Evolutionary conservation across 2,113 vertebrate species (phyloP).

Genomic region (Hucho hucho): DNA sequence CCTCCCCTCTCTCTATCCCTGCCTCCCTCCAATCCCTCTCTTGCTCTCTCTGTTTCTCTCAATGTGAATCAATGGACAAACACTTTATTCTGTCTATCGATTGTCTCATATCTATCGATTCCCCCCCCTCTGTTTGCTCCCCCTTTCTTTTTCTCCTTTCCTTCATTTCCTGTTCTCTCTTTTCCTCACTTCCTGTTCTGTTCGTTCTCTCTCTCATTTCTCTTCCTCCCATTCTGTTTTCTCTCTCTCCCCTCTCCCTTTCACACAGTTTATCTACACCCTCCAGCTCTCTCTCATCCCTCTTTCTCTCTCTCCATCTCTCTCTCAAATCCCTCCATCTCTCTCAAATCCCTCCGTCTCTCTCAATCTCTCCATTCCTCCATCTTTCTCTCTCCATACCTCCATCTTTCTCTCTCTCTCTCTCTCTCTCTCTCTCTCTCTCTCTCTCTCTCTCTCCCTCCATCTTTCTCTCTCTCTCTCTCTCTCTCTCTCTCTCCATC

Average conservation of each 20-base stretch:
- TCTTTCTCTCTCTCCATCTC: too few relatives aligned
- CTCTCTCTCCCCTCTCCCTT: too few relatives aligned
- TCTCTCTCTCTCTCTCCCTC: too few relatives aligned
- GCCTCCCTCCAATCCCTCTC: conserved; percentile 16
- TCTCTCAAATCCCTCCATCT: too few relatives aligned
- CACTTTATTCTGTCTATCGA: conserved; percentile 52
- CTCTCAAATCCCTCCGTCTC: too few relatives aligned
- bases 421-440: too few relatives aligned
- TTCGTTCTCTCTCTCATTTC: conserved; percentile 5
- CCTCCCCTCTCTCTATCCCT: conserved; percentile 1
- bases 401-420: too few relatives aligned
- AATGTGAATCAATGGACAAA: conserved; percentile 56
- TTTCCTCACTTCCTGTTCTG: not conserved
- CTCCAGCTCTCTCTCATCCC: not conserved
- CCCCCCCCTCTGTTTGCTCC: conserved; percentile 6
- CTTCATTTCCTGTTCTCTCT: not conserved
- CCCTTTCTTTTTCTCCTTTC: conserved; percentile 42
- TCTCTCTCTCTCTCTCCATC: too few relatives aligned
- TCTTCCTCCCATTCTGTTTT: not conserved
- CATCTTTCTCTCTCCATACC: too few relatives aligned
- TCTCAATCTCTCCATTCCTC: too few relatives aligned
- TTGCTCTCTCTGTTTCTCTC: conserved; percentile 49
- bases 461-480: too few relatives aligned
- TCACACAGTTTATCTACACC: too few relatives aligned
- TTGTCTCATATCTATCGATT: conserved; percentile 34